Evolutionary conservation across 2,888 invertebrate species (phyloP).

Genomic region (Andrena praecox): DNA sequence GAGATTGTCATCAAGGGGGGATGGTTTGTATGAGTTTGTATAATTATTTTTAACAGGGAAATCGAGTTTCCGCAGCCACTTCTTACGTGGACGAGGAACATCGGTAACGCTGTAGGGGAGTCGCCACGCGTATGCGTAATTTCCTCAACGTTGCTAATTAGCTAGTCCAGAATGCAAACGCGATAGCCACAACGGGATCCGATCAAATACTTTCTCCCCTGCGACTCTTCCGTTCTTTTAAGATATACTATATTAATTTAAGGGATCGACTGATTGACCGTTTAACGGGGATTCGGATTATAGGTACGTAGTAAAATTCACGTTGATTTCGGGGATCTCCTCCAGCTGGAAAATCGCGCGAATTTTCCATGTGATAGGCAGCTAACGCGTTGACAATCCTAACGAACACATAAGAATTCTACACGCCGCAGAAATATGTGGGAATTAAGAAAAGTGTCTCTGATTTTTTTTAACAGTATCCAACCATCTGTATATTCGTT

Average conservation of each 20-base stretch:
- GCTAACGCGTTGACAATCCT: too few species aligned
- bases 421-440: too few species aligned
- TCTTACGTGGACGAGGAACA: background rate
- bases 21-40: background rate
- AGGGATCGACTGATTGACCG: slow-evolving; percentile 25
- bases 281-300: background rate
- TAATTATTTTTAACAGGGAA: background rate
- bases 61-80: background rate
- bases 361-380: too few species aligned
- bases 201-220: background rate
- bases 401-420: too few species aligned
- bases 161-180: slow-evolving; percentile 45
- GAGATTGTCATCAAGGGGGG: slow-evolving; percentile 6
- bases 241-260: slow-evolving; percentile 1
- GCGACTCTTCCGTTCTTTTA: slow-evolving; percentile 3
- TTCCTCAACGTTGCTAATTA: slow-evolving; percentile 25
- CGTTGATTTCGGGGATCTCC: too few species aligned
- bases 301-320: too few species aligned
- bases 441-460: too few species aligned
- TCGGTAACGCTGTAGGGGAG: slow-evolving; percentile 12
- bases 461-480: background rate
- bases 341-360: too few species aligned
- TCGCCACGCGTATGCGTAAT: background rate
- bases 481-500: background rate
- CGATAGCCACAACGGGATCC: background rate